A percentile compares a stretch with the other conserved stretches of the same genome.
Evolutionary conservation across 2,888 invertebrate species (phyloP).

Genomic region (Rhagonycha lutea): DNA sequence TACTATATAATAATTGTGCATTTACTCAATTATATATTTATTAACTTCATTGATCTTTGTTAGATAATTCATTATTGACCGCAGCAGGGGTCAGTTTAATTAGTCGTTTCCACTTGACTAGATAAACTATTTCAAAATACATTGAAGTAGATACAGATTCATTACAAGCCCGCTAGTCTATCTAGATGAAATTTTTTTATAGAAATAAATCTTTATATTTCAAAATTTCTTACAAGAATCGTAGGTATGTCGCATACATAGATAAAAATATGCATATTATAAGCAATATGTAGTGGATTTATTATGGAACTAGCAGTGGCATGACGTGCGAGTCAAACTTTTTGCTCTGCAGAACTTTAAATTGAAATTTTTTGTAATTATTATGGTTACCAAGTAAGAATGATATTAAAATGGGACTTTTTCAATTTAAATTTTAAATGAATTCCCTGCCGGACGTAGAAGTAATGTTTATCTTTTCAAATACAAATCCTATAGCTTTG

Average conservation of each 20-base stretch:
- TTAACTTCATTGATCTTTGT: constrained; percentile 6
- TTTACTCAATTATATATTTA: background rate
- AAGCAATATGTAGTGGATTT: background rate
- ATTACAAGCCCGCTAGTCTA: background rate
- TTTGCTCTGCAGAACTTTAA: background rate
- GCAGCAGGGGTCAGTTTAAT: constrained; percentile 6
- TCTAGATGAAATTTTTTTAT: background rate
- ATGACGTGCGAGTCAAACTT: background rate
- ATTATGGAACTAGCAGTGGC: background rate
- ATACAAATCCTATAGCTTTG: constrained; percentile 27
- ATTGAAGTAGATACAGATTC: background rate
- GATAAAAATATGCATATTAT: background rate
- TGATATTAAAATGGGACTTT: constrained; percentile 14
- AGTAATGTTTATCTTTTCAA: constrained; percentile 17
- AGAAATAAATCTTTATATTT: background rate
- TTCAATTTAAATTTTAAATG: constrained; percentile 19
- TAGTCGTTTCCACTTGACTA: background rate
- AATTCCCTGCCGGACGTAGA: constrained; percentile 12
- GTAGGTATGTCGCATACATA: background rate
- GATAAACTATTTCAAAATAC: background rate
- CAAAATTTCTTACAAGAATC: background rate
- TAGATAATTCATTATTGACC: constrained; percentile 12
- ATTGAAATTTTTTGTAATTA: background rate
- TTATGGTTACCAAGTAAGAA: background rate
- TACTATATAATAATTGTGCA: background rate